These are phyloP conservation scores for Macropus fuliginosus DNA, from an alignment of 2,797 vertebrate genomes.

Conservation along the genomic window DNA sequence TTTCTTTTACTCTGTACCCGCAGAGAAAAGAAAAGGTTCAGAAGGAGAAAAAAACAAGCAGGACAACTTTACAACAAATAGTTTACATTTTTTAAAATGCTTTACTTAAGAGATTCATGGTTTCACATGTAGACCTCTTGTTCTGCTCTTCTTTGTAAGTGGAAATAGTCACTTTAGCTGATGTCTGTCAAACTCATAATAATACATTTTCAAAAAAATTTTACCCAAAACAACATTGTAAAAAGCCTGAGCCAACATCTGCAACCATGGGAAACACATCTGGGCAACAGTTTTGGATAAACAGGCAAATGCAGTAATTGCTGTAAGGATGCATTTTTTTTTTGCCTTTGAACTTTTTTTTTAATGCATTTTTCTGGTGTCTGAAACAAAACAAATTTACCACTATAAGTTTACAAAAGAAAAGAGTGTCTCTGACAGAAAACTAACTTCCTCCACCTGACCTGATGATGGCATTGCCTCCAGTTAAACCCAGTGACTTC, in stretches of 20 bases:
- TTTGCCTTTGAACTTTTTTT: slow-evolving; percentile 40
- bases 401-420: neutral
- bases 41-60: neutral
- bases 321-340: neutral
- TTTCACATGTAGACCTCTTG: neutral
- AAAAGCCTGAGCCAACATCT: slow-evolving; percentile 66
- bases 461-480: slow-evolving; percentile 95
- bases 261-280: slow-evolving; percentile 72
- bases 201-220: neutral
- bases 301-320: slow-evolving; percentile 71
- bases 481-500: slow-evolving; percentile 93
- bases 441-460: slow-evolving; percentile 15
- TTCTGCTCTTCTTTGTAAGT: neutral
- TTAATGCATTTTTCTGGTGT: neutral
- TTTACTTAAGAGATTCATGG: neutral
- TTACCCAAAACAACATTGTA: slow-evolving; percentile 3
- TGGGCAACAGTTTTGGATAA: slow-evolving; percentile 77
- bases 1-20: neutral
- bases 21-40: neutral
- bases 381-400: slow-evolving; percentile 70
- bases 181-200: neutral
- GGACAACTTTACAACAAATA: neutral
- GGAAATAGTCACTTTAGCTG: neutral
- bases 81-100: neutral
- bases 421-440: slow-evolving; percentile 1